These are phyloP conservation scores for Orthosia gothica DNA, from an alignment of 2,888 invertebrate species.

Conservation along the genomic window DNA sequence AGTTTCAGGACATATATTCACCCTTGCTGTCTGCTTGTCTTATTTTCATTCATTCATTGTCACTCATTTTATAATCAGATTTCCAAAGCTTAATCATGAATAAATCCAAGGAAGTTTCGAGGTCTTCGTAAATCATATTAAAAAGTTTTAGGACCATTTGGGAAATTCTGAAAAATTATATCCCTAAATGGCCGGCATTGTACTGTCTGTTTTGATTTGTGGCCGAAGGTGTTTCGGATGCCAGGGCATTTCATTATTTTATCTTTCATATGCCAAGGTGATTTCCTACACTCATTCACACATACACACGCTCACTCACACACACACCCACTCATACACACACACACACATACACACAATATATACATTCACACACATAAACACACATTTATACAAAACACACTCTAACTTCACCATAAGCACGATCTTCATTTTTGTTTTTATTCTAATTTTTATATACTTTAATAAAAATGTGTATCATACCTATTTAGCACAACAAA, in stretches of 20 bases:
- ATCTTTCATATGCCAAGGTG: neutral
- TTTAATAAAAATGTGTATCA: too few relatives aligned
- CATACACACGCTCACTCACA: too few relatives aligned
- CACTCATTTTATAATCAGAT: conserved; percentile 24
- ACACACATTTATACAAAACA: too few relatives aligned
- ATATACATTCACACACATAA: too few relatives aligned
- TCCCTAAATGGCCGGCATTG: conserved; percentile 41
- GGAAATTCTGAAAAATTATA: conserved; percentile 40
- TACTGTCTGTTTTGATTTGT: conserved; percentile 39
- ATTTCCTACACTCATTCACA: too few relatives aligned
- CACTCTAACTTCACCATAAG: too few relatives aligned
- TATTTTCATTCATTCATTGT: neutral
- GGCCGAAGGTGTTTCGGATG: conserved; percentile 25
- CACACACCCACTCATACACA: too few relatives aligned
- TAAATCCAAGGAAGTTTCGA: conserved; percentile 60
- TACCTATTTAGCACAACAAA: too few relatives aligned
- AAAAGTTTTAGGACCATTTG: conserved; percentile 59
- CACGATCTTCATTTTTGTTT: too few relatives aligned
- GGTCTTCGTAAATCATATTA: conserved; percentile 63
- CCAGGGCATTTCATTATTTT: conserved; percentile 21
- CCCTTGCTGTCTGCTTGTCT: neutral
- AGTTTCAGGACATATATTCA: too few relatives aligned
- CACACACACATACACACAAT: too few relatives aligned
- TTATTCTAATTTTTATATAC: too few relatives aligned
- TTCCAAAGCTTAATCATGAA: conserved; percentile 59